A percentile compares a stretch with the other conserved stretches of the same genome.
Conservation (phyloP, 2,888 invertebrate species). For the Cataglyphis cursor region DNA sequence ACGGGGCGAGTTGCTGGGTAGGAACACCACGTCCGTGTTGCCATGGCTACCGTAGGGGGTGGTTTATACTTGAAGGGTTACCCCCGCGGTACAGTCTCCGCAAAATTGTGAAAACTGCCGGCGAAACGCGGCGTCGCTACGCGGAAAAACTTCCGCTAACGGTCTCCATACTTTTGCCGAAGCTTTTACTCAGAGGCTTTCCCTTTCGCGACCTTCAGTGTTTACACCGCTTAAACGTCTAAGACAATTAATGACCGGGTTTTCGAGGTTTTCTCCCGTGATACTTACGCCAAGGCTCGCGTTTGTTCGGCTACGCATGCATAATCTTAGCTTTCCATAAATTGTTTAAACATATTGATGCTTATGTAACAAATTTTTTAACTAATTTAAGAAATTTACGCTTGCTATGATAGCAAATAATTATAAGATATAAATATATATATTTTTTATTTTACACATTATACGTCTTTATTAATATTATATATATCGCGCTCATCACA, state of each 20-base stretch:
- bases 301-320: slow-evolving; percentile 9
- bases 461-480: no score
- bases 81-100: slow-evolving; percentile 82
- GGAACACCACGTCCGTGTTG: slow-evolving; percentile 84
- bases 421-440: neutral
- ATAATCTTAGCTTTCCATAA: slow-evolving; percentile 18
- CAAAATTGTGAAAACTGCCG: slow-evolving; percentile 83
- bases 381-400: neutral
- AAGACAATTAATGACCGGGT: slow-evolving; percentile 82
- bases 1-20: slow-evolving; percentile 76
- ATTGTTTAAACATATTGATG: slow-evolving; percentile 3
- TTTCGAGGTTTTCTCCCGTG: slow-evolving; percentile 68
- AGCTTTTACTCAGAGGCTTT: slow-evolving; percentile 81
- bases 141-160: slow-evolving; percentile 72
- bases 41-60: slow-evolving; percentile 83
- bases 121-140: slow-evolving; percentile 32
- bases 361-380: neutral
- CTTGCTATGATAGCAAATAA: neutral
- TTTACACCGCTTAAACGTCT: slow-evolving; percentile 84
- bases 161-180: slow-evolving; percentile 78
- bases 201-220: slow-evolving; percentile 83
- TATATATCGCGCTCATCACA: neutral
- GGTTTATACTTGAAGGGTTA: slow-evolving; percentile 85
- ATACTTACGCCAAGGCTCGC: slow-evolving; percentile 34
- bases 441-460: no score